phyloP scores from a whole-genome alignment of 1,140 invertebrate genomes.

The Trachymyrmex cornetzi region DNA sequence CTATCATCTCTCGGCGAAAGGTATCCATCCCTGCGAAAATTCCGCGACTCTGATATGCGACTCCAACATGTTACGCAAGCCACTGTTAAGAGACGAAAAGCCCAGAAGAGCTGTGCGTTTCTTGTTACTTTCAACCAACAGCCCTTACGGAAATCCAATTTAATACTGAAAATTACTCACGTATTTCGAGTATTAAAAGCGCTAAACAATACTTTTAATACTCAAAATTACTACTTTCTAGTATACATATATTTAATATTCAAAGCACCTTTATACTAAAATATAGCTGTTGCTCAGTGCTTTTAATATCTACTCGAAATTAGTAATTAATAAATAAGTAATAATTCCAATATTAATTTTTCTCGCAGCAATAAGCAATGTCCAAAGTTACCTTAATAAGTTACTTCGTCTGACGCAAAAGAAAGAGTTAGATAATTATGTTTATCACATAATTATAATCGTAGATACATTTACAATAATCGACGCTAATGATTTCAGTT shows the following conservation, averaged over 20 bases:
- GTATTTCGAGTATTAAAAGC: too few species aligned
- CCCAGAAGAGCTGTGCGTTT: neutral
- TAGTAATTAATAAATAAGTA: too few species aligned
- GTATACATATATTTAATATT: too few species aligned
- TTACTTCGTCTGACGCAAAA: neutral
- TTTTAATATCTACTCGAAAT: too few species aligned
- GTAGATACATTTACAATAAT: neutral
- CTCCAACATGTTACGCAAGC: neutral
- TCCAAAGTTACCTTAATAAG: neutral
- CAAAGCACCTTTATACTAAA: too few species aligned
- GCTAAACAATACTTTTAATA: too few species aligned
- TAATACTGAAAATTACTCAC: too few species aligned
- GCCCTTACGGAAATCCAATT: too few species aligned
- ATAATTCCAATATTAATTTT: neutral
- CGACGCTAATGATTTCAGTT: neutral
- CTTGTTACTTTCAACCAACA: neutral
- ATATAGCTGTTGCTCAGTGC: too few species aligned
- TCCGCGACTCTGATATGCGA: conserved; percentile 41
- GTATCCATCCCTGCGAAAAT: conserved; percentile 39
- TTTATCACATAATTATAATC: neutral
- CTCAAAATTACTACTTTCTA: too few species aligned
- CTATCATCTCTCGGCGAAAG: conserved; percentile 43
- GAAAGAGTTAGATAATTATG: neutral
- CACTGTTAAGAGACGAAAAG: neutral
- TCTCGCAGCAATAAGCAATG: neutral